phyloP scores from a whole-genome alignment of 2,888 invertebrate genomes.

The Oscheius sp. region DNA sequence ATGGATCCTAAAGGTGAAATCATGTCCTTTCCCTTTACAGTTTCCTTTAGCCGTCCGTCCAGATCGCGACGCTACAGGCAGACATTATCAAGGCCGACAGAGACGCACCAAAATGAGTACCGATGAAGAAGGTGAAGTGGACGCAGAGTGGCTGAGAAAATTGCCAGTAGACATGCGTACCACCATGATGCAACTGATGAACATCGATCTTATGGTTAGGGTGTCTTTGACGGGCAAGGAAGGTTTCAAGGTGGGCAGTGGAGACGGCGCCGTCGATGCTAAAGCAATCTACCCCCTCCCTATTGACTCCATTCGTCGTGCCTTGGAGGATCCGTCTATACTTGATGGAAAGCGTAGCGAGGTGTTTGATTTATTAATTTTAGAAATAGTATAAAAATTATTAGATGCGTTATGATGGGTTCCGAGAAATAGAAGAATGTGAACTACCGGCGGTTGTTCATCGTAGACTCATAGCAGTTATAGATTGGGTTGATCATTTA shows the following conservation, averaged over 20 bases:
- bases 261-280: slow-evolving; percentile 49
- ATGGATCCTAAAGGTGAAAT: slow-evolving; percentile 65
- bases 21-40: not conserved
- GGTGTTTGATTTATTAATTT: slow-evolving; percentile 34
- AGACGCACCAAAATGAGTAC: slow-evolving; percentile 45
- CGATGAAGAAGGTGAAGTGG: slow-evolving; percentile 54
- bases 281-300: slow-evolving; percentile 62
- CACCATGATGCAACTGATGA: slow-evolving; percentile 66
- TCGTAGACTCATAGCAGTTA: slow-evolving; percentile 62
- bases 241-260: slow-evolving; percentile 59
- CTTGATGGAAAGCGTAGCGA: slow-evolving; percentile 69
- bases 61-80: slow-evolving; percentile 68
- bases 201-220: slow-evolving; percentile 66
- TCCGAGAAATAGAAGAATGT: slow-evolving; percentile 56
- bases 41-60: slow-evolving; percentile 62
- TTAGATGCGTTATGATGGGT: slow-evolving; percentile 68
- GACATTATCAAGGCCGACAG: slow-evolving; percentile 56
- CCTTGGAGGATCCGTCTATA: slow-evolving; percentile 64
- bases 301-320: slow-evolving; percentile 54
- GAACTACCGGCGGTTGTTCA: slow-evolving; percentile 65
- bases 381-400: not conserved
- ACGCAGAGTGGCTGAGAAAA: slow-evolving; percentile 67
- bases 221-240: no score
- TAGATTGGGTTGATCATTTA: slow-evolving; percentile 69
- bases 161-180: slow-evolving; percentile 69